Evolutionary conservation across 2,113 vertebrate genomes (phyloP).

Genomic region (Suncus etruscus): DNA sequence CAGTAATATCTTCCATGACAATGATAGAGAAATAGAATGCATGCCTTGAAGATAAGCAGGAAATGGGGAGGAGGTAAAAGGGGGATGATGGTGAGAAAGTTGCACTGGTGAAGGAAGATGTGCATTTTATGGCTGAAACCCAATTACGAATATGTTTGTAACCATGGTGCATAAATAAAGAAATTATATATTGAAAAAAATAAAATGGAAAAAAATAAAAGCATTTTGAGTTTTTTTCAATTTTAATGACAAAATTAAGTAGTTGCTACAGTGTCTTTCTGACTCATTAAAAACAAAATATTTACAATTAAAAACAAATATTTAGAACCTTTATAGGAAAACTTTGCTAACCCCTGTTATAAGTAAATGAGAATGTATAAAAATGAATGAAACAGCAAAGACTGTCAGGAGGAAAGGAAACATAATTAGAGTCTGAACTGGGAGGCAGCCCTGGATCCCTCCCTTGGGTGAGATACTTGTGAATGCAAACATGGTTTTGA

Average conservation of each 20-base stretch:
- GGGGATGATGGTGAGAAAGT: no score
- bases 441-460: no score
- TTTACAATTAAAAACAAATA: not conserved
- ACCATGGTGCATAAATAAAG: no score
- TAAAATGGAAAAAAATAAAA: no score
- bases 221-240: not conserved
- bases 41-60: no score
- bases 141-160: no score
- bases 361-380: not conserved
- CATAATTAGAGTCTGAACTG: not conserved
- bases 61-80: no score
- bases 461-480: not conserved
- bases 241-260: not conserved
- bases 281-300: not conserved
- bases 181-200: no score
- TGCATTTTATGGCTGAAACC: no score
- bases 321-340: not conserved
- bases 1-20: no score
- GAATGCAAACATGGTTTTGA: not conserved
- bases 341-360: not conserved
- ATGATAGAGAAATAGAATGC: no score
- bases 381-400: not conserved
- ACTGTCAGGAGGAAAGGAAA: not conserved
- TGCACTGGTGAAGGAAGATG: no score
- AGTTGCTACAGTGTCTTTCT: not conserved